A percentile compares a stretch with the other conserved stretches of the same genome.
Evolutionary conservation across 2,113 vertebrate species (phyloP).

Genomic region (Toxotes jaculatrix): DNA sequence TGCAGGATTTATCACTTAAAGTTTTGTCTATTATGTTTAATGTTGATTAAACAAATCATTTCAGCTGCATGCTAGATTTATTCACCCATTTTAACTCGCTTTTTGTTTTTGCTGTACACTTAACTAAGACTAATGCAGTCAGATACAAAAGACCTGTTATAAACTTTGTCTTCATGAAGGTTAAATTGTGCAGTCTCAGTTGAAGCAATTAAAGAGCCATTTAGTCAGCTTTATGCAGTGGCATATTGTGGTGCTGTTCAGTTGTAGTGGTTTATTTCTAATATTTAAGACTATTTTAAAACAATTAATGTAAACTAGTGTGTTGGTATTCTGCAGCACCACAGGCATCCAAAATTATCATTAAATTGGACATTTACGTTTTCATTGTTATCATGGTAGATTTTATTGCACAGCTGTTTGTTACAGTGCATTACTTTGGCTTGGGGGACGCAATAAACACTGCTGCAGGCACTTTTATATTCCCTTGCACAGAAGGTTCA

Average conservation of each 20-base stretch:
- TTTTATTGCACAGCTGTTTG: background rate
- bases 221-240: background rate
- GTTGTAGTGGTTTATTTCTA: too few species aligned
- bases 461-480: accelerated
- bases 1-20: too few species aligned
- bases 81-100: too few species aligned
- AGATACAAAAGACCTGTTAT: background rate
- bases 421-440: background rate
- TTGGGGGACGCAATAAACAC: background rate
- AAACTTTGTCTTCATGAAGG: background rate
- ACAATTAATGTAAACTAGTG: background rate
- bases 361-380: background rate
- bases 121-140: background rate
- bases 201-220: background rate
- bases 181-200: background rate
- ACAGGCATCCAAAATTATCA: background rate
- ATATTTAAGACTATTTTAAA: too few species aligned
- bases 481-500: background rate
- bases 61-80: too few species aligned
- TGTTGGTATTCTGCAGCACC: background rate
- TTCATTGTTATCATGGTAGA: background rate
- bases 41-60: too few species aligned
- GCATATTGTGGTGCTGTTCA: background rate
- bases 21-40: too few species aligned
- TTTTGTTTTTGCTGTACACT: background rate